phyloP scores from a whole-genome alignment of 2,888 invertebrate species.

The Periphyllus acericola region DNA sequence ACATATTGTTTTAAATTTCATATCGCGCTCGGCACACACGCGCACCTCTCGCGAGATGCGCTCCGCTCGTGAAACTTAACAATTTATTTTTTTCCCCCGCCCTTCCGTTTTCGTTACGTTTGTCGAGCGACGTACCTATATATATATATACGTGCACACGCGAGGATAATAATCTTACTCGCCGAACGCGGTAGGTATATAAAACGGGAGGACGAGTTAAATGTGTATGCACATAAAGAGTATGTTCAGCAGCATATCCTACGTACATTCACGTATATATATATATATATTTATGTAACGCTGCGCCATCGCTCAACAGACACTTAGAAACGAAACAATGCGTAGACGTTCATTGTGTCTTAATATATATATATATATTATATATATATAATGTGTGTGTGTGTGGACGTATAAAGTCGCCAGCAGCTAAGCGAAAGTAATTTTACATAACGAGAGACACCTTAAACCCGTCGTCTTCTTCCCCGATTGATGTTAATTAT shows the following conservation, averaged over 20 bases:
- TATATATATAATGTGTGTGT: background rate
- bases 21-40: background rate
- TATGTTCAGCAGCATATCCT: background rate
- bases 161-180: background rate
- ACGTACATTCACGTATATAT: background rate
- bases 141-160: too few species aligned
- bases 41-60: background rate
- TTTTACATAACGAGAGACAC: slow-evolving; percentile 36
- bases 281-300: background rate
- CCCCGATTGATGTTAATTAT: slow-evolving; percentile 24
- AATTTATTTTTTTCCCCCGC: too few species aligned
- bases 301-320: background rate
- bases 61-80: too few species aligned
- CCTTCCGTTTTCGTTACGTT: too few species aligned
- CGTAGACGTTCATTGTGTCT: slow-evolving; percentile 7
- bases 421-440: background rate
- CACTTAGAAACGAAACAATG: slow-evolving; percentile 10
- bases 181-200: background rate
- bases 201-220: background rate
- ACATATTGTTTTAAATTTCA: too few species aligned
- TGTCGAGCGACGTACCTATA: too few species aligned
- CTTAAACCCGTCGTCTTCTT: slow-evolving; percentile 4
- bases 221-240: background rate
- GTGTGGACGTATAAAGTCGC: background rate
- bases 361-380: background rate